These are phyloP conservation scores for Fragum fragum DNA, from an alignment of 2,888 invertebrate genomes.

Conservation along the genomic window DNA sequence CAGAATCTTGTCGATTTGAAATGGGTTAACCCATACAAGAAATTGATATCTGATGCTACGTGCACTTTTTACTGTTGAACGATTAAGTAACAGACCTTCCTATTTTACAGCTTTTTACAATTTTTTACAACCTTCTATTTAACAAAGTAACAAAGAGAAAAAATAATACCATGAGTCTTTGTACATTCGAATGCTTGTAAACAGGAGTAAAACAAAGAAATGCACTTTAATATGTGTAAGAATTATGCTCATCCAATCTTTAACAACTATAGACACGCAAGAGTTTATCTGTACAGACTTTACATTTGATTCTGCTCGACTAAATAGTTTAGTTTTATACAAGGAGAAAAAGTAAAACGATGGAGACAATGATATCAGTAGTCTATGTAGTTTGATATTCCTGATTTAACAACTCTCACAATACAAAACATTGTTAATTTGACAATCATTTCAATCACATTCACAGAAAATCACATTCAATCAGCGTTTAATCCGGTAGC, in stretches of 20 bases:
- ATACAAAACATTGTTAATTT: too few species aligned
- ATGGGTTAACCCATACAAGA: background rate
- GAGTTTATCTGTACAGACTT: background rate
- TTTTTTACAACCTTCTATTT: constrained; percentile 6
- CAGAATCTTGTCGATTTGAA: background rate
- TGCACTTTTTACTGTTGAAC: background rate
- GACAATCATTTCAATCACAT: too few species aligned
- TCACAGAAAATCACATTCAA: too few species aligned
- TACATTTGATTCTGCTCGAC: constrained; percentile 24
- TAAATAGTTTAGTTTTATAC: constrained; percentile 19
- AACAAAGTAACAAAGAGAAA: constrained; percentile 1
- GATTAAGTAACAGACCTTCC: background rate
- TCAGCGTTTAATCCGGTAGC: too few species aligned
- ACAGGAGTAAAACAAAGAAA: background rate
- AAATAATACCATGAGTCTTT: background rate
- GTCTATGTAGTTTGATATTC: background rate
- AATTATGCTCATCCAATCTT: background rate
- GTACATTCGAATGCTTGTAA: background rate
- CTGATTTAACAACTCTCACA: background rate
- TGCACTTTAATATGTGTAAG: background rate
- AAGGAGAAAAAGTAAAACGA: background rate
- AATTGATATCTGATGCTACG: background rate
- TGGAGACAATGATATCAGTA: constrained; percentile 8
- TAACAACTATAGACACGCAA: background rate
- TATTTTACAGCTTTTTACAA: constrained; percentile 2